Percentiles rank a stretch among this genome's conserved stretches.
Evolutionary conservation across 2,113 vertebrate genomes (phyloP).

Genomic region (Picathartes gymnocephalus): DNA sequence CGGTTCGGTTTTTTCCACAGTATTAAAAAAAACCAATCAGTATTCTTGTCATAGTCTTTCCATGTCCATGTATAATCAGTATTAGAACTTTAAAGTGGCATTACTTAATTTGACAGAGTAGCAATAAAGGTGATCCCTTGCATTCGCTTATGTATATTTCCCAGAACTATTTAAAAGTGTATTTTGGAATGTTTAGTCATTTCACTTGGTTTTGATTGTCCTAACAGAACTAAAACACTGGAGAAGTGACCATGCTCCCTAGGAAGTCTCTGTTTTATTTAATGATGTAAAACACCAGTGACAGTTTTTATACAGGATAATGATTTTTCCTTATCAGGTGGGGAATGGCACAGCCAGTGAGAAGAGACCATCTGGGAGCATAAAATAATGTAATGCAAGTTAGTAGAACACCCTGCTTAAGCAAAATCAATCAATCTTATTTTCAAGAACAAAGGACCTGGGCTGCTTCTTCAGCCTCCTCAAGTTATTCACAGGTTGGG

Average conservation of each 20-base stretch:
- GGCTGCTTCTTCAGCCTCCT: constrained; percentile 20
- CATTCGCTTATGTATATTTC: not conserved
- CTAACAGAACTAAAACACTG: not conserved
- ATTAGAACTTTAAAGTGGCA: not conserved
- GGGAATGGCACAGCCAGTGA: not conserved
- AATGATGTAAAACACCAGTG: not conserved
- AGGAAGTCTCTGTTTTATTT: not conserved
- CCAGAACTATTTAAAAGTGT: not conserved
- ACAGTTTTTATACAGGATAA: not conserved
- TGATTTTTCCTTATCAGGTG: not conserved
- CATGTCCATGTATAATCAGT: not conserved
- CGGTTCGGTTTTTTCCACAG: rapidly evolving
- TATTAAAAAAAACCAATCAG: not conserved
- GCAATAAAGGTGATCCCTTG: not conserved
- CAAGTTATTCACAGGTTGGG: not conserved
- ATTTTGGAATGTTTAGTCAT: not conserved
- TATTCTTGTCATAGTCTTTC: not conserved
- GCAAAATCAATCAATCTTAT: not conserved
- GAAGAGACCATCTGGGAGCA: not conserved
- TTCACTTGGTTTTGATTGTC: not conserved
- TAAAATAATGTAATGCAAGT: not conserved
- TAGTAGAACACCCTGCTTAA: not conserved
- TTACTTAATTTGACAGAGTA: not conserved
- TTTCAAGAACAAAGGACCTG: constrained; percentile 34
- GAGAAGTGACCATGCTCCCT: not conserved